Evolutionary conservation across 2,888 invertebrate species (phyloP), one percentile per base, ranked within the genome.

Genomic region (Rhyacophila evoluta): DNA sequence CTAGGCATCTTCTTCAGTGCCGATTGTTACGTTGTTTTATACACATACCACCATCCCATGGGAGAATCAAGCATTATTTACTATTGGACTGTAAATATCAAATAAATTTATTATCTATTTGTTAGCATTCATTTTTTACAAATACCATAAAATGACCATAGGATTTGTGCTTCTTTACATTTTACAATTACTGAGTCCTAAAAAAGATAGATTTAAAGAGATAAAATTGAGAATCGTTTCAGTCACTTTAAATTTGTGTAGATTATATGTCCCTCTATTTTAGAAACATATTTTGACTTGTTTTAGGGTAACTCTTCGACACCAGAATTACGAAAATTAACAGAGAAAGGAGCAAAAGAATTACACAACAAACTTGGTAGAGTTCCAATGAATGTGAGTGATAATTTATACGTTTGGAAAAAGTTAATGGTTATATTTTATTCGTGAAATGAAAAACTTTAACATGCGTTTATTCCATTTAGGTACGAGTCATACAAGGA

Each of bases 1-100:
- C 91, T 93, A 80, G 94, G 94, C 4, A 91, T 92, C 79, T 95
- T 97, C 87, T 95, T 92, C 87, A 93, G 94, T 81, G 93, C 92
- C 8, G 95, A 96, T 87, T 95, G 95, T 86, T 97, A 95, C 87
- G 91, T 98, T 80, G 92, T 96, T 82, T 91, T 94, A 73, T 98
- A 98, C 87, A 93, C 93, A 27, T 96, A 96, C 86, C 90, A 91
- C 83, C 91, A 92, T 81, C 91, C 90, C 19, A 88, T 88, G 3
- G 90, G 90, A 15, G 92, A 93, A 84, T 91, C 92, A 83, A 92
- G 92, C 84, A 89, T 95, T 81, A 89, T 95, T 19, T 95, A 95
- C 86, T 94, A 93, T 87, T 95, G 95, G 95, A 91, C 94, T 92
- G 95, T 94, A 85, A 89, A 86, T 39, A 29, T 55, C 2, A n/a